These are phyloP conservation scores for Stenolophus ochropezus DNA, from an alignment of 2,888 invertebrate species.

Conservation along the genomic window DNA sequence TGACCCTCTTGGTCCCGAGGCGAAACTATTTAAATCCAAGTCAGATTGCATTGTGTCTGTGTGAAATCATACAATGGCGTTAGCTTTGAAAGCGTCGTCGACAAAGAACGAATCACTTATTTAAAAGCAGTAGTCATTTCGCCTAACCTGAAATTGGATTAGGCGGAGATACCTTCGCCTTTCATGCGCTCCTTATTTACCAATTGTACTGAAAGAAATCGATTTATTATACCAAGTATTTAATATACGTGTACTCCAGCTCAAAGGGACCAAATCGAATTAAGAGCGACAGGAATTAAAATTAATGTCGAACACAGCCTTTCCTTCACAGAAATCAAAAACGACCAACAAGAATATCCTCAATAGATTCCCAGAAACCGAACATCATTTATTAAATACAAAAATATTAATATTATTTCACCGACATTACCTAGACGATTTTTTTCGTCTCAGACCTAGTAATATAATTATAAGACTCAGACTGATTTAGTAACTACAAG, in stretches of 20 bases:
- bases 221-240: neutral
- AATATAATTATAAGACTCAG: too few species aligned
- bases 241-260: neutral
- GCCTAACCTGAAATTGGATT: conserved; percentile 53
- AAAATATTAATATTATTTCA: neutral
- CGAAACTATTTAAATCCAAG: conserved; percentile 71
- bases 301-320: neutral
- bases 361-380: neutral
- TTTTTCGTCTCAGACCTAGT: too few species aligned
- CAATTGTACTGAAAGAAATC: conserved; percentile 25
- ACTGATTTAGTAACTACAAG: too few species aligned
- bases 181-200: conserved; percentile 31
- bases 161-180: conserved; percentile 27
- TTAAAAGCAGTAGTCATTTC: conserved; percentile 48
- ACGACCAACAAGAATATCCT: neutral
- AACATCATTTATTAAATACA: neutral
- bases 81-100: conserved; percentile 16
- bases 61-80: conserved; percentile 71
- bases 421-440: too few species aligned
- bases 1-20: conserved; percentile 63
- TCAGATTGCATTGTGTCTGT: conserved; percentile 71
- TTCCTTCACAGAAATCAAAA: neutral
- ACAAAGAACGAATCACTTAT: conserved; percentile 46
- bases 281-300: conserved; percentile 5
- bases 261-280: neutral